These are phyloP conservation scores for Neolamprologus cancellatus DNA, from an alignment of 2,113 vertebrate genomes.

Conservation along the genomic window DNA sequence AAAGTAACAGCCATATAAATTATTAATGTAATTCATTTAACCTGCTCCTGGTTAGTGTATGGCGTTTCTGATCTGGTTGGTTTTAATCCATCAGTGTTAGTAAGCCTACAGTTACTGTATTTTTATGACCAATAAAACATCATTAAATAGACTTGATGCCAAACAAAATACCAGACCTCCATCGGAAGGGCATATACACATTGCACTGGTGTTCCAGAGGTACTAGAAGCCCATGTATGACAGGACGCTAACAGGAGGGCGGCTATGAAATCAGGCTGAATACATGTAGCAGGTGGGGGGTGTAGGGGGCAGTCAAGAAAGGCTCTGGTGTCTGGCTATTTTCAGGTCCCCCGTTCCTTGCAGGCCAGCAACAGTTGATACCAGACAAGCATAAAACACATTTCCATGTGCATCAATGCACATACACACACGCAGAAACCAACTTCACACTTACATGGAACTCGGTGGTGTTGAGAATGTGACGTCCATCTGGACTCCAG, in stretches of 20 bases:
- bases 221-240: conserved; percentile 52
- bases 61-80: background rate
- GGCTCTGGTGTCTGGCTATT: conserved; percentile 70
- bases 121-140: background rate
- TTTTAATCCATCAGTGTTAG: background rate
- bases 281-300: conserved; percentile 57
- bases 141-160: background rate
- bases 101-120: background rate
- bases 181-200: background rate
- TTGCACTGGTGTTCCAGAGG: conserved; percentile 19
- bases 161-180: conserved; percentile 17
- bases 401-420: conserved; percentile 29
- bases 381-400: conserved; percentile 46
- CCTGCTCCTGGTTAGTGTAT: background rate
- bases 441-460: conserved; percentile 88
- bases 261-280: conserved; percentile 60
- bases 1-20: background rate
- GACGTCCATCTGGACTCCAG: conserved; percentile 97
- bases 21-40: background rate
- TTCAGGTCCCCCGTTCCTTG: conserved; percentile 68
- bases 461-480: conserved; percentile 96
- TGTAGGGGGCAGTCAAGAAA: conserved; percentile 53
- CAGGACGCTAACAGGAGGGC: conserved; percentile 57
- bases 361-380: conserved; percentile 76
- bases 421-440: conserved; percentile 23